A percentile compares a stretch with the other conserved stretches of the same genome.
phyloP scores from a whole-genome alignment of 2,888 invertebrate species.

The Tigriopus californicus region DNA sequence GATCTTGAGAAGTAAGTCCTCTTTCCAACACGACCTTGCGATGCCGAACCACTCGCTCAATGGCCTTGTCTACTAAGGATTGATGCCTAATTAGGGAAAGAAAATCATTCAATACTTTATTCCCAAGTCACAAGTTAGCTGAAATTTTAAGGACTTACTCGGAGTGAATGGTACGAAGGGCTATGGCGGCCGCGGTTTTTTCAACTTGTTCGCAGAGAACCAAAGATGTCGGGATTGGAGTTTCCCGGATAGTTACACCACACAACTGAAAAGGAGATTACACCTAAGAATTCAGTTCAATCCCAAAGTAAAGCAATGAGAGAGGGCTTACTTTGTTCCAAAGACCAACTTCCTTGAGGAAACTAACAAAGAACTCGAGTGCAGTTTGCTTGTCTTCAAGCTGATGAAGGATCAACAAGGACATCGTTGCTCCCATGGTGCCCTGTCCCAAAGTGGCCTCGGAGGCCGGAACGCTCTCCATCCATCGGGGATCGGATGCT shows the following conservation, averaged over 20 bases:
- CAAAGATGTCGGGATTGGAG: constrained; percentile 11
- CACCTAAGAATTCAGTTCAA: constrained; percentile 18
- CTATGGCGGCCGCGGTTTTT: constrained; percentile 51
- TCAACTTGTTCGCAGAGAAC: constrained; percentile 55
- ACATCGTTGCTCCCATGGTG: constrained; percentile 45
- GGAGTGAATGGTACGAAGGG: constrained; percentile 43
- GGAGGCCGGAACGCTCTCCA: constrained; percentile 29
- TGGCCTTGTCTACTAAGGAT: constrained; percentile 2
- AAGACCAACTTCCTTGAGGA: constrained; percentile 25
- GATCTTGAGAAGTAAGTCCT: constrained; percentile 36
- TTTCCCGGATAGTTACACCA: constrained; percentile 29
- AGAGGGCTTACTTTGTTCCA: constrained; percentile 26
- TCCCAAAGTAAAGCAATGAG: neutral
- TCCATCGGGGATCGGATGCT: constrained; percentile 65
- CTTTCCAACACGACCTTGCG: neutral
- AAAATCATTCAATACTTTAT: no score
- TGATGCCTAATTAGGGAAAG: no score
- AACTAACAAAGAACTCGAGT: constrained; percentile 46
- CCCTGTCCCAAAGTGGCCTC: constrained; percentile 26
- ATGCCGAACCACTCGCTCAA: neutral
- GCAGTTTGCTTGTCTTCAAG: constrained; percentile 70
- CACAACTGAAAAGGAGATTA: constrained; percentile 13
- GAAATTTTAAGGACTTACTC: no score
- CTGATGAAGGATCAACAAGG: constrained; percentile 66
- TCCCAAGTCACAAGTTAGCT: no score